Evolutionary conservation across 2,888 invertebrate genomes (phyloP), one percentile per base, ranked within the genome.

Genomic region (Eurytoma adleriae): DNA sequence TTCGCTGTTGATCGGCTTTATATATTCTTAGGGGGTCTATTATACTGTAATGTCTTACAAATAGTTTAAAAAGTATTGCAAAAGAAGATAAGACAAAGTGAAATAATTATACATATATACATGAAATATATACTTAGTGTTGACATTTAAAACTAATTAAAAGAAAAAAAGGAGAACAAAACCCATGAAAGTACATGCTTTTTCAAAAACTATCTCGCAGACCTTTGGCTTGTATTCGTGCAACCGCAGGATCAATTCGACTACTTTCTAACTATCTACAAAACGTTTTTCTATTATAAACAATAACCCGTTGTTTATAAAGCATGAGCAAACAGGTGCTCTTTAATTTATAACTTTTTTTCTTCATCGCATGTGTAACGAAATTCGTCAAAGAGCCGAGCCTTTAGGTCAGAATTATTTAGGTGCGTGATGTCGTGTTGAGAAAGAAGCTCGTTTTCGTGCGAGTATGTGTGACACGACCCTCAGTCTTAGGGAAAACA

Each of bases 121-220:
- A 85, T 83, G 7, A 85, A 80, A 83, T 79, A 85, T 83, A 83
- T 82, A 87, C 86, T 87, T 88, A 89, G 87, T 82, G 86, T 89
- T 87, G 88, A 88, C 81, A 86, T 86, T 86, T 85, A 85, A 87
- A 85, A 86, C 86, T 84, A 88, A 40, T 40, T 48, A 64, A 64
- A 40, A 40, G 40, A 84, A 86, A 88, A 82, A 69, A 83, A 83
- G 69, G 71, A 70, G 84, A 87, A 89, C 86, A 90, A 87, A 90
- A 90, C 89, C 89, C 89, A 90, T 90, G 90, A 90, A 90, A 90
- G 90, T 90, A 90, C 87, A 86, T 87, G 89, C 89, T 89, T 90
- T 86, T 89, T 86, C 85, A 83, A 86, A 84, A 80, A 71, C 27
- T 73, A 69, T 82, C 68, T 66, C 57, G 66, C 71, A 75, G 64